Evolutionary conservation across 2,888 invertebrate species (phyloP).

Genomic region (Drosophila neonasuta): DNA sequence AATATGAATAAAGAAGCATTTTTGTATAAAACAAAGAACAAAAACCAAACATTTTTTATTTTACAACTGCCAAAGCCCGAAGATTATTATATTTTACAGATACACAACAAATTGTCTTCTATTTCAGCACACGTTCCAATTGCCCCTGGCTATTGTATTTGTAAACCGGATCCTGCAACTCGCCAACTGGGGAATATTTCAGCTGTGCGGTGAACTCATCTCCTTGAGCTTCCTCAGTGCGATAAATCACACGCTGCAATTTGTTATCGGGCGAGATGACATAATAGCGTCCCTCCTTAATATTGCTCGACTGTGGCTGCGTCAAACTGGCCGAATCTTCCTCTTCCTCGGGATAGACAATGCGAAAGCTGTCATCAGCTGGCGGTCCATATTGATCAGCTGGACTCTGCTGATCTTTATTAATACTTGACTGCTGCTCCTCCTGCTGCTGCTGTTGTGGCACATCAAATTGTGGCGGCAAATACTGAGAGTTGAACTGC

Average conservation of each 20-base stretch:
- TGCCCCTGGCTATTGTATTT: constrained; percentile 81
- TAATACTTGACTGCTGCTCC: constrained; percentile 22
- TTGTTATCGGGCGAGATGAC: constrained; percentile 80
- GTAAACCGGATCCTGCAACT: constrained; percentile 81
- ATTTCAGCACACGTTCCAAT: constrained; percentile 79
- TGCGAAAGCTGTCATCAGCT: constrained; percentile 42
- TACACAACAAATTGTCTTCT: constrained; percentile 9
- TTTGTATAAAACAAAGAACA: constrained; percentile 81
- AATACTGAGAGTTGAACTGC: constrained; percentile 55
- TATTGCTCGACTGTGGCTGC: constrained; percentile 17
- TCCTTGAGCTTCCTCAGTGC: constrained; percentile 74
- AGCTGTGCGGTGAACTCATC: constrained; percentile 81
- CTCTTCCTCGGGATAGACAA: constrained; percentile 64
- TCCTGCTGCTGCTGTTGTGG: constrained; percentile 26
- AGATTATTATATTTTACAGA: not conserved
- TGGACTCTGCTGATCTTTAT: constrained; percentile 30
- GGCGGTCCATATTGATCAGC: constrained; percentile 69
- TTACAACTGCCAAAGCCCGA: not conserved
- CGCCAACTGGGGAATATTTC: constrained; percentile 81
- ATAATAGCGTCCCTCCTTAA: constrained; percentile 80
- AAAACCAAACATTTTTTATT: constrained; percentile 26
- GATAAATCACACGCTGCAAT: constrained; percentile 80
- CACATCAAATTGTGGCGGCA: constrained; percentile 55
- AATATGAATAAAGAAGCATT: constrained; percentile 79
- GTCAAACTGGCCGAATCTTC: constrained; percentile 18